Conservation (phyloP, 1,140 invertebrate species). For the Olivierus martensii region DNA sequence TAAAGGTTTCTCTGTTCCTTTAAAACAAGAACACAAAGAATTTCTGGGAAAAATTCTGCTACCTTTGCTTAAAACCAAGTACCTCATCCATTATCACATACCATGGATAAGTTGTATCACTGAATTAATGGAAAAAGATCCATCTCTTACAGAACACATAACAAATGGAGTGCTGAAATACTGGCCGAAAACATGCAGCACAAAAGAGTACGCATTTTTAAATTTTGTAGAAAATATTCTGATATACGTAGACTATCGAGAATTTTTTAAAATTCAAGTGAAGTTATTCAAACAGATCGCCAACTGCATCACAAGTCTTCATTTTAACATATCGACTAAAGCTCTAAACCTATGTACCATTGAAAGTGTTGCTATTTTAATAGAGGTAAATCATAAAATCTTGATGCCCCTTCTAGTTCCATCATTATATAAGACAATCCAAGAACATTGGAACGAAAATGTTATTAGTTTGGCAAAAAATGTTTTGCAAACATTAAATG, state of each 20-base stretch:
- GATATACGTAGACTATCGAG: slow-evolving; percentile 40
- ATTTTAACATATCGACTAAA: too few species aligned
- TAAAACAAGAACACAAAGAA: slow-evolving; percentile 28
- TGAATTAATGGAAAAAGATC: slow-evolving; percentile 40
- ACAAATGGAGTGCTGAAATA: slow-evolving; percentile 36
- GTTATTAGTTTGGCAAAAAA: too few species aligned
- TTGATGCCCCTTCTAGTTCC: too few species aligned
- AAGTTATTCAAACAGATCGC: slow-evolving; percentile 39
- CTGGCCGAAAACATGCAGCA: slow-evolving; percentile 41
- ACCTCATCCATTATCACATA: slow-evolving; percentile 26
- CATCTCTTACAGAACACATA: slow-evolving; percentile 32
- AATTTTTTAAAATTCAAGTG: slow-evolving; percentile 40
- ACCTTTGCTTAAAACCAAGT: slow-evolving; percentile 29
- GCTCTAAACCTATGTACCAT: too few species aligned
- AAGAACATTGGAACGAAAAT: too few species aligned
- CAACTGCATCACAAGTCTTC: slow-evolving; percentile 35
- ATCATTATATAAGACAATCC: too few species aligned
- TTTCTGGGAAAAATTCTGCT: slow-evolving; percentile 35
- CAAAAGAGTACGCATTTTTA: slow-evolving; percentile 42
- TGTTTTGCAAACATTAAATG: too few species aligned
- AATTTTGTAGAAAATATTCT: slow-evolving; percentile 41
- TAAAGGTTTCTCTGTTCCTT: slow-evolving; percentile 27
- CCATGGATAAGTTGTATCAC: slow-evolving; percentile 39
- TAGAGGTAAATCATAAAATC: too few species aligned
- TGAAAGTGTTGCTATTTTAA: too few species aligned